Base-by-base conservation (phyloP, 2,888 invertebrate species). In the Idaea dimidiata region DNA sequence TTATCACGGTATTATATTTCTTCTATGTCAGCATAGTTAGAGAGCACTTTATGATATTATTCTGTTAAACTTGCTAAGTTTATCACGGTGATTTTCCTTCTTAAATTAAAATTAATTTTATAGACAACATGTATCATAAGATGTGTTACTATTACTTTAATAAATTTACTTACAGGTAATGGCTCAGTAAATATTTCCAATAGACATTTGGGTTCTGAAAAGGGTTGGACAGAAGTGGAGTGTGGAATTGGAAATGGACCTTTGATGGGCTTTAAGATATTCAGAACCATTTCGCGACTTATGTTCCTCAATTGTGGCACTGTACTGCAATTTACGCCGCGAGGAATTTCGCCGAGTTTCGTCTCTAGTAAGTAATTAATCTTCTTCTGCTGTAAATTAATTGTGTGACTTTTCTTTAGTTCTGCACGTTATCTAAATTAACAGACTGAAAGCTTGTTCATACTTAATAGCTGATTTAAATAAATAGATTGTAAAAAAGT, bases 181-280 rank as follows among this genome's bases (percentile, higher is more conserved):
- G 96, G 97, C 0, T 95, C 95, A n/a, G 94, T 98, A 59, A 95
- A 96, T 72, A 83, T 97, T 16, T 94, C 96, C 6, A 96, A 96
- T 75, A 94, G 97, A 65, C 94, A 97, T 75, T 93, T 97, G 16
- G 93, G 97, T 62, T 96, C 96, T 0, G 96, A 97, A 61, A 96
- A 96, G 83, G 96, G 97, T 16, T 98, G 98, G 97, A 93, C 96
- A 5, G 98, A 99, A 90, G 86, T 97, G 14, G 97, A 97, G 80
- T 85, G 96, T 61, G 96, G 97, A 1, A 97, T 96, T 60, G 98
- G 98, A 1, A 97, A 96, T 87, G 98, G 98, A 0, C 96, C 97
- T 0, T 89, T 95, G 0, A 74, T 97, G 58, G 96, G 96, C 0
- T 85, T 97, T 4, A 97, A 97, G 87, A 95, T 95, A 61, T 97